Base-by-base conservation (phyloP, 1,140 invertebrate species). In the Cherax quadricarinatus region DNA sequence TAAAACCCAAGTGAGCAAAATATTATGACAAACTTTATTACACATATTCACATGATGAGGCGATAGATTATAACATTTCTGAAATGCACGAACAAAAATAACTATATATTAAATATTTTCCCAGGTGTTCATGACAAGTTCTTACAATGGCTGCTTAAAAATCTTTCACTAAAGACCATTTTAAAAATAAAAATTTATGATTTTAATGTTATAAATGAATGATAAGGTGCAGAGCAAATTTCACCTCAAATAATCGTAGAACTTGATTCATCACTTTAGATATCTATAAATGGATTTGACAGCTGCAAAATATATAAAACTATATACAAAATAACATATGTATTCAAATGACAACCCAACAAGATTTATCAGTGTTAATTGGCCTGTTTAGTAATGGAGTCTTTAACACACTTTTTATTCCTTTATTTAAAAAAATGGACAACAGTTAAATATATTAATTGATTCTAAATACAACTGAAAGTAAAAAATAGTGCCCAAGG, bases 21-120 rank as follows among this genome's bases (percentile, higher is more conserved):
- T 80, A 88, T 62, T 88, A 88, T 88, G 75, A 88, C 86, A 88
- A 88, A 88, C 75, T 88, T 88, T 88, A 88, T 88, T 81, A 88
- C 78, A 88, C 30, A 14, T 57, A 88, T 79, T 88, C 86, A 88
- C 75, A 88, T 57, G 86, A 57, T 78, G 86, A 79, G 66, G 75
- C 86, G 81, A 49, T 41, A 41, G 30, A 41, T 41, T 88, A 49
- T 48, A 88, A 70, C 62, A 60, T 78, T 57, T 85, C 18, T 75
- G n/a, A 75, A 75, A 75, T 70, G 53, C 62, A 70, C 70, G 62
- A 70, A 85, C 83, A 41, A 85, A 41, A 24, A 70, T 75, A 75
- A 6, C 30, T 60, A 16, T 60, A 60, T 66, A 1, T 5, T 18
- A 18, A 66, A 66, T 66, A 66, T 66, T 57, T 57, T 57, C 53